Evolutionary conservation across 1,140 invertebrate species (phyloP), one percentile per base, ranked within the genome.

Genomic region (Drosophila prosaltans): DNA sequence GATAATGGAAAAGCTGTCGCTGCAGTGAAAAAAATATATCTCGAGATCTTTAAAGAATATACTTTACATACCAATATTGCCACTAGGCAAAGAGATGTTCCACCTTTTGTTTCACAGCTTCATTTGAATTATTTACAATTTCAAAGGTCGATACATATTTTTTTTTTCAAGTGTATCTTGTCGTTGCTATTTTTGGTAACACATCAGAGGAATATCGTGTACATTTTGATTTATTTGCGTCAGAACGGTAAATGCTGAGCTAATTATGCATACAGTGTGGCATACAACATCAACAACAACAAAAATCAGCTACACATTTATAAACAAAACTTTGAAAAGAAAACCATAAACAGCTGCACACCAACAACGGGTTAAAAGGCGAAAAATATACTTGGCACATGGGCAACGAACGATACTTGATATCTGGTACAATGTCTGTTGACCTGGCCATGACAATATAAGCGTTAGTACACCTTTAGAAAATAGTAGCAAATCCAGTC

Each of bases 151-250:
- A 45, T 45, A 0, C 5, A 2, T 24, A 7, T 4, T 24, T 0
- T 54, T 66, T 74, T 66, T 9, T 55, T 32, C 1, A 6, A 48
- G 71, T 64, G 59, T 58, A 48, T 70, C 16, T 54, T 40, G 28
- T 9, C 10, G 10, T n/a, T 65, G 57, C 8, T 69, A 40, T 74
- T 45, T 72, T 43, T 39, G 62, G 6, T 36, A 36, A 6, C 6
- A 5, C 26, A 11, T n/a, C 45, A 58, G 65, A 41, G 58, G 26
- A 41, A 67, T 55, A 58, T 43, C 57, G 65, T 9, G 36, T 60
- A 0, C n/a, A 28, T 68, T 78, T 85, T 74, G 68, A 81, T 84
- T 81, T 74, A 85, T 85, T 85, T 81, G 58, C 73, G 51, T 80
- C 45, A 55, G 68, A 75, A 74, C 58, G 55, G 54, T 70, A 62